Percentiles rank a stretch among this genome's conserved stretches.
These are phyloP conservation scores for Aspidoscelis tigris DNA, from an alignment of 2,113 vertebrate species.

Conservation along the genomic window DNA sequence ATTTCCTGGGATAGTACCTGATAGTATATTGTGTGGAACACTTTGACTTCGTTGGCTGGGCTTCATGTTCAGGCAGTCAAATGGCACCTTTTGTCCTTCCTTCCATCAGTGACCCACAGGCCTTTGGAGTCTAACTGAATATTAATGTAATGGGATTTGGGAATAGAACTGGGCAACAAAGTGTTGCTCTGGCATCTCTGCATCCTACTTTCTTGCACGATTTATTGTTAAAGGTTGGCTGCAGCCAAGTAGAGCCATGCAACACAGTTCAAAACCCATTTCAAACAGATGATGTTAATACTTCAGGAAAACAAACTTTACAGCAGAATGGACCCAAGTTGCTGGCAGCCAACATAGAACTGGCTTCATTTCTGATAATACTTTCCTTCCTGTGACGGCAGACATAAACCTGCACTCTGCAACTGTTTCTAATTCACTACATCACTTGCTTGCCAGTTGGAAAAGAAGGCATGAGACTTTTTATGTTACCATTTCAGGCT, in stretches of 20 bases:
- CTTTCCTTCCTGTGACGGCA: constrained; percentile 15
- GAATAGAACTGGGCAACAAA: background rate
- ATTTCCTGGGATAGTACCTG: background rate
- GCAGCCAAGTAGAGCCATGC: constrained; percentile 41
- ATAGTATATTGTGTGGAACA: background rate
- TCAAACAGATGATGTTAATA: constrained; percentile 18
- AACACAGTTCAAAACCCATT: constrained; percentile 19
- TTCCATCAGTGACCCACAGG: background rate
- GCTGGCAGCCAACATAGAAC: background rate
- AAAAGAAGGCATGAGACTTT: background rate
- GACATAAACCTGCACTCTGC: constrained; percentile 12
- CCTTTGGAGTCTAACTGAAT: background rate
- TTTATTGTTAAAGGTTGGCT: background rate
- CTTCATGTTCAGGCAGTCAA: background rate
- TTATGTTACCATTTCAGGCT: background rate
- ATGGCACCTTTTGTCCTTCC: background rate
- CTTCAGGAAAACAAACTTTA: constrained; percentile 20
- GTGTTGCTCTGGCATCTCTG: constrained; percentile 4
- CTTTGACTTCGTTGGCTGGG: background rate
- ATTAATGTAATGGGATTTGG: background rate
- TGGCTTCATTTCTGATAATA: constrained; percentile 22
- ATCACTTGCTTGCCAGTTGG: constrained; percentile 20
- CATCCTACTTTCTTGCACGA: background rate
- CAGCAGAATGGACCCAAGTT: background rate
- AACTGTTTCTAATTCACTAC: constrained; percentile 10